A percentile compares a stretch with the other conserved stretches of the same genome.
phyloP scores from a whole-genome alignment of 2,888 invertebrate species.

The Lochmaea capreae region DNA sequence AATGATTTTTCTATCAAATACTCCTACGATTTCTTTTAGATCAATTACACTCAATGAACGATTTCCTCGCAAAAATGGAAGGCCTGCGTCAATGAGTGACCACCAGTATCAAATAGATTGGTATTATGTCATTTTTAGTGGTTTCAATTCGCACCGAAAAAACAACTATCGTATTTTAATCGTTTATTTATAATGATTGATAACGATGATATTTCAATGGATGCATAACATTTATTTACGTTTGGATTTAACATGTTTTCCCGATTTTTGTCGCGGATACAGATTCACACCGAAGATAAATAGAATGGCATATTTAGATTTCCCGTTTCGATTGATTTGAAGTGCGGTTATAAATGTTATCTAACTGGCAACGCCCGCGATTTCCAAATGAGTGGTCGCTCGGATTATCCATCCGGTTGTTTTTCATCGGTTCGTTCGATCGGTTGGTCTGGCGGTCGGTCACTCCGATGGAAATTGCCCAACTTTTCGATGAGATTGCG shows the following conservation, averaged over 20 bases:
- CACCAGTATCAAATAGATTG: too few species aligned
- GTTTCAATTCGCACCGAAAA: too few species aligned
- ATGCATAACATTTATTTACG: not conserved
- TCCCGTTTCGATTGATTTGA: constrained; percentile 32
- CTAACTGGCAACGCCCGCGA: constrained; percentile 13
- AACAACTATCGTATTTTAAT: not conserved
- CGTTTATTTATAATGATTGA: too few species aligned
- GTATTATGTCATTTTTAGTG: too few species aligned
- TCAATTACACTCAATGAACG: too few species aligned
- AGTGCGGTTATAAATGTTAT: constrained; percentile 30
- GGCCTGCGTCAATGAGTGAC: too few species aligned
- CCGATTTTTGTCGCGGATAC: constrained; percentile 14
- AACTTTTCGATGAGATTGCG: not conserved
- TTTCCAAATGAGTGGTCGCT: constrained; percentile 1
- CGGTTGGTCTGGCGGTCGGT: not conserved
- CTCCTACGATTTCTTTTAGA: too few species aligned
- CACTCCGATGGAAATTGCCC: not conserved
- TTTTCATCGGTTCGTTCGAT: constrained; percentile 7
- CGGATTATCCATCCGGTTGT: constrained; percentile 7
- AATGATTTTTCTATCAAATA: too few species aligned
- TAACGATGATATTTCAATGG: not conserved
- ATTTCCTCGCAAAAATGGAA: too few species aligned
- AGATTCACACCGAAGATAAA: constrained; percentile 31
- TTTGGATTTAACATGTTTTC: not conserved
- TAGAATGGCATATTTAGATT: constrained; percentile 24